A percentile compares a stretch with the other conserved stretches of the same genome.
These are phyloP conservation scores for Platerodrilus igneus DNA, from an alignment of 2,888 invertebrate genomes.

Conservation along the genomic window DNA sequence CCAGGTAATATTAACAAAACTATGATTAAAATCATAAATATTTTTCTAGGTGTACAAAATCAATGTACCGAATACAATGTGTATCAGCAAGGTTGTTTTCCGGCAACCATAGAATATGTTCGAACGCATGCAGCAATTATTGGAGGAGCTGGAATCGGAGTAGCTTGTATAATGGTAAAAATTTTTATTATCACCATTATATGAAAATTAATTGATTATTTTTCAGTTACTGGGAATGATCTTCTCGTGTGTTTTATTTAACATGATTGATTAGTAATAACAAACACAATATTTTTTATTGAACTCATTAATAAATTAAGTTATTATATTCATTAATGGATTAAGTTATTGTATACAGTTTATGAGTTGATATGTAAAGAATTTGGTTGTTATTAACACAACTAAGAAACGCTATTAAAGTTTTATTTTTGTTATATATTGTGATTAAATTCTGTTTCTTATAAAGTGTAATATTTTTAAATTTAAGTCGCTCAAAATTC, in stretches of 20 bases:
- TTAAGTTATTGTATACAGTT: no score
- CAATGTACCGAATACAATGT: slow-evolving; percentile 58
- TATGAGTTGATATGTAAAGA: no score
- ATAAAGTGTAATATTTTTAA: no score
- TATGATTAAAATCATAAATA: no score
- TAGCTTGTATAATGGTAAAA: slow-evolving; percentile 79
- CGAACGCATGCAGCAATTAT: slow-evolving; percentile 74
- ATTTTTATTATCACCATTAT: slow-evolving; percentile 2
- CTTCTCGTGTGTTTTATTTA: slow-evolving; percentile 79
- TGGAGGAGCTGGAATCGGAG: slow-evolving; percentile 75
- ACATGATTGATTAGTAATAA: slow-evolving; percentile 58
- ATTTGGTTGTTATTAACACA: no score
- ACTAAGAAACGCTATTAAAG: no score
- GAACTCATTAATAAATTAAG: no score
- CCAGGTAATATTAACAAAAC: no score
- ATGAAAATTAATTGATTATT: slow-evolving; percentile 33
- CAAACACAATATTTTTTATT: background rate
- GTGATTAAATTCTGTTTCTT: no score
- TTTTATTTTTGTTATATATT: no score
- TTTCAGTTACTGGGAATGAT: slow-evolving; percentile 80
- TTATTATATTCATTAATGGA: no score
- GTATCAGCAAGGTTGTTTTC: slow-evolving; percentile 72
- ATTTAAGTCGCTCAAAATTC: no score
- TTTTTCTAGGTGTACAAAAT: slow-evolving; percentile 54
- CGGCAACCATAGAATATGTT: slow-evolving; percentile 65